A percentile compares a stretch with the other conserved stretches of the same genome.
phyloP scores from a whole-genome alignment of 2,113 vertebrate genomes.

The Cephalophus harveyi region DNA sequence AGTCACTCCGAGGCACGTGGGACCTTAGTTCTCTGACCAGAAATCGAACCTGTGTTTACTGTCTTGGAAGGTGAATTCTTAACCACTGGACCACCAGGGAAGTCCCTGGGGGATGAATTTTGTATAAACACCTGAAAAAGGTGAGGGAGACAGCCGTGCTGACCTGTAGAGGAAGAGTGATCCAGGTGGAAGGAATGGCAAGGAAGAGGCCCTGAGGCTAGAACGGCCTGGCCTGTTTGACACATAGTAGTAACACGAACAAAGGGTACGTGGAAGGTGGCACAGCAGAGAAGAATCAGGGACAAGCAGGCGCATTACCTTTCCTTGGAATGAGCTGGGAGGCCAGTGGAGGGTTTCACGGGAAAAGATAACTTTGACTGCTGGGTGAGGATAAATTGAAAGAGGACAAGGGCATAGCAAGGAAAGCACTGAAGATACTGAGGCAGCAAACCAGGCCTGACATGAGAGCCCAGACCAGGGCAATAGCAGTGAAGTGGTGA shows the following conservation, averaged over 20 bases:
- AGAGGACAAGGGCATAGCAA: neutral
- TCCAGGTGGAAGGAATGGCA: neutral
- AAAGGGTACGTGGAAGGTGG: neutral
- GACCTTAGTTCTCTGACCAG: neutral
- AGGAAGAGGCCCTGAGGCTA: neutral
- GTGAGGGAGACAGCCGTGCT: neutral
- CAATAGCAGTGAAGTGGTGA: neutral
- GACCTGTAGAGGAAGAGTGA: neutral
- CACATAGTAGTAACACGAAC: neutral
- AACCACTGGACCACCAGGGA: neutral
- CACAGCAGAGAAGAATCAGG: too few relatives aligned
- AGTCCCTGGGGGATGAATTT: neutral
- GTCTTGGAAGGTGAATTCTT: neutral
- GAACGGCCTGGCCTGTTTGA: neutral
- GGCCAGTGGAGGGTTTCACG: neutral
- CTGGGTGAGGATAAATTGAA: neutral
- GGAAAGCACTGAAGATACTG: neutral
- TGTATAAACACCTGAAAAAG: neutral
- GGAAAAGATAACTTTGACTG: neutral
- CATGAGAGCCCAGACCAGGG: neutral
- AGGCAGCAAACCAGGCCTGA: neutral
- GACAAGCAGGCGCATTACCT: neutral
- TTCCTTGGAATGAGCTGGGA: neutral
- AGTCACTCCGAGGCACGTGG: neutral
- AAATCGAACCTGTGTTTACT: neutral